Conservation (phyloP, 2,797 vertebrate species). For the Lophotriccus pileatus region DNA sequence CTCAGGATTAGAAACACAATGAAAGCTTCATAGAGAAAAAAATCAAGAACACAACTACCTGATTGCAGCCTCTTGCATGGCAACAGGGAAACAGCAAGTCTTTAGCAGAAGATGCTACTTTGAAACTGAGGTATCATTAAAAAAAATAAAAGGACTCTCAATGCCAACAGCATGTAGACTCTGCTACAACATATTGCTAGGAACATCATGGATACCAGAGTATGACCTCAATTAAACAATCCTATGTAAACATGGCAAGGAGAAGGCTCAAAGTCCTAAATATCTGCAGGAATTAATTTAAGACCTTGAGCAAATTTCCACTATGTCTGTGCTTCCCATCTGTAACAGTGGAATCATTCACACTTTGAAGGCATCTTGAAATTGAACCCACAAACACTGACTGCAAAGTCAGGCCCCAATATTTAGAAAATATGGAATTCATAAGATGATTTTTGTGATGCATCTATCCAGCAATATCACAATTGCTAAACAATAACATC, state of each 20-base stretch:
- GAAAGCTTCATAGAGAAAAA: background rate
- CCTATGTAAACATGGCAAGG: background rate
- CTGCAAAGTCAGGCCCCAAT: background rate
- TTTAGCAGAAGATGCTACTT: background rate
- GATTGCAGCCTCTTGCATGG: background rate
- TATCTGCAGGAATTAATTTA: background rate
- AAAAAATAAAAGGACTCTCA: background rate
- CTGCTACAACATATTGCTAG: background rate
- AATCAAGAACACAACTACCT: background rate
- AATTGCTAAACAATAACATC: background rate
- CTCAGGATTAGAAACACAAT: slow-evolving; percentile 12
- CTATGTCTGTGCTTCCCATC: background rate
- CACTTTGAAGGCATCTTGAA: background rate
- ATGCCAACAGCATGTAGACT: background rate
- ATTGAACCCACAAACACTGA: background rate
- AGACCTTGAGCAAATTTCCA: background rate
- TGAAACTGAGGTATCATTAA: slow-evolving; percentile 14
- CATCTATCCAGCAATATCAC: background rate
- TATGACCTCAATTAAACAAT: background rate
- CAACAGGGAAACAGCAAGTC: background rate
- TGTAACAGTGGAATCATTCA: background rate
- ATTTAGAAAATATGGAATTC: background rate
- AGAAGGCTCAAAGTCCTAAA: background rate
- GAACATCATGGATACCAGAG: background rate
- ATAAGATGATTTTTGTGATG: background rate